Percentiles rank a stretch among this genome's conserved stretches.
These are phyloP conservation scores for Butorides virescens DNA, from an alignment of 2,113 vertebrate species.

Conservation along the genomic window DNA sequence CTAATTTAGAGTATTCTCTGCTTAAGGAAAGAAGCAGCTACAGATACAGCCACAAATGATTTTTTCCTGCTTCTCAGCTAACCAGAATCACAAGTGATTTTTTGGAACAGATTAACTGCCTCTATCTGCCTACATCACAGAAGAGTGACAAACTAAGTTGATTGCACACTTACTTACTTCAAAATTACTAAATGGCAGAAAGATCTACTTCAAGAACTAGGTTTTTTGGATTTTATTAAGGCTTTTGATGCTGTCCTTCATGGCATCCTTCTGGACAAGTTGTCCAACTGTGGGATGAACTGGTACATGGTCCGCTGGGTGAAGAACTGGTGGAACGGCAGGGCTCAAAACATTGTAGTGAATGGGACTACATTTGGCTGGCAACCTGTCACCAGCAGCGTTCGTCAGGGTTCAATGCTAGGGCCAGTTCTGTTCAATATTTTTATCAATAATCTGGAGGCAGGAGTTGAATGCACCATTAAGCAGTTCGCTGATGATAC, in stretches of 20 bases:
- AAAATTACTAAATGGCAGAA: not conserved
- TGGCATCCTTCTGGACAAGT: not conserved
- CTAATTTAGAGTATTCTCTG: not conserved
- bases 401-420: not conserved
- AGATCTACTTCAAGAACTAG: not conserved
- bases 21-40: not conserved
- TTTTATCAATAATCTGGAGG: not conserved
- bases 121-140: not conserved
- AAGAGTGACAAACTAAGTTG: not conserved
- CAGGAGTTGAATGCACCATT: not conserved
- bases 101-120: not conserved
- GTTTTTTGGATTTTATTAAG: not conserved
- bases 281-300: not conserved
- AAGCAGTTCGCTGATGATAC: not conserved
- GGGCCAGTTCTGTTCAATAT: not conserved
- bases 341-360: not conserved
- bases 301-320: not conserved
- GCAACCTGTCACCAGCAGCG: fast-evolving
- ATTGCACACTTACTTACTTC: not conserved
- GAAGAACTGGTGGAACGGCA: not conserved
- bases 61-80: not conserved
- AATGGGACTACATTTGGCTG: not conserved
- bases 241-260: not conserved
- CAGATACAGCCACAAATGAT: not conserved
- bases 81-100: not conserved